phyloP scores from a whole-genome alignment of 2,797 vertebrate genomes.

The Podarcis lilfordi region DNA sequence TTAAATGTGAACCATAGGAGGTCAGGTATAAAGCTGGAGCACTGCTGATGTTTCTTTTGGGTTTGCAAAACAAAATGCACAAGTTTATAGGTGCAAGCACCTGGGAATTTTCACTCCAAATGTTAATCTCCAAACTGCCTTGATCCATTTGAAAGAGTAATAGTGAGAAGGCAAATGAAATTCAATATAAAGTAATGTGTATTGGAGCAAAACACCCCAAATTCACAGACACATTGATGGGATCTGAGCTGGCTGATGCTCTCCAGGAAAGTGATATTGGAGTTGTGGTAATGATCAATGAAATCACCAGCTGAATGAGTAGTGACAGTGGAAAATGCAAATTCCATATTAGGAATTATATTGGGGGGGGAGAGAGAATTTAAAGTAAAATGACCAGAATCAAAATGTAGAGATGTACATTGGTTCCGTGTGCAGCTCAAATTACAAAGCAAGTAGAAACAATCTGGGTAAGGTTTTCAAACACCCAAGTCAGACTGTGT shows the following conservation, averaged over 20 bases:
- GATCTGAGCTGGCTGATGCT: not conserved
- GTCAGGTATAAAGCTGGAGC: conserved; percentile 10
- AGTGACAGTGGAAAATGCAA: not conserved
- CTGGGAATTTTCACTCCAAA: not conserved
- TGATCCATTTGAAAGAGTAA: conserved; percentile 50
- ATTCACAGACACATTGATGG: not conserved
- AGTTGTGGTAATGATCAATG: not conserved
- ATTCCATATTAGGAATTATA: not conserved
- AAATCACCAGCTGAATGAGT: not conserved
- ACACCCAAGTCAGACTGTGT: too few species aligned
- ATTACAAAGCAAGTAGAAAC: too few species aligned
- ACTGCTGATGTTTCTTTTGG: not conserved
- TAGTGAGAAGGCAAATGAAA: conserved; percentile 17
- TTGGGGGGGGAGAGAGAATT: not conserved
- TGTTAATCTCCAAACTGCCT: conserved; percentile 32
- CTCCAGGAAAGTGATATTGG: not conserved
- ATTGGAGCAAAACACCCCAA: not conserved
- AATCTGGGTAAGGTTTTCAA: too few species aligned
- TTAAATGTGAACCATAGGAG: conserved; percentile 34
- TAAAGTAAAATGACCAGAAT: not conserved
- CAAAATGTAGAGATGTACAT: not conserved
- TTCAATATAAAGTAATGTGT: not conserved
- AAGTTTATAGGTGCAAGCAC: not conserved
- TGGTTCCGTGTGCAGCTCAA: too few species aligned
- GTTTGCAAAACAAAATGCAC: not conserved